Evolutionary conservation across 2,113 vertebrate species (phyloP).

Genomic region (Cebidichthys violaceus): DNA sequence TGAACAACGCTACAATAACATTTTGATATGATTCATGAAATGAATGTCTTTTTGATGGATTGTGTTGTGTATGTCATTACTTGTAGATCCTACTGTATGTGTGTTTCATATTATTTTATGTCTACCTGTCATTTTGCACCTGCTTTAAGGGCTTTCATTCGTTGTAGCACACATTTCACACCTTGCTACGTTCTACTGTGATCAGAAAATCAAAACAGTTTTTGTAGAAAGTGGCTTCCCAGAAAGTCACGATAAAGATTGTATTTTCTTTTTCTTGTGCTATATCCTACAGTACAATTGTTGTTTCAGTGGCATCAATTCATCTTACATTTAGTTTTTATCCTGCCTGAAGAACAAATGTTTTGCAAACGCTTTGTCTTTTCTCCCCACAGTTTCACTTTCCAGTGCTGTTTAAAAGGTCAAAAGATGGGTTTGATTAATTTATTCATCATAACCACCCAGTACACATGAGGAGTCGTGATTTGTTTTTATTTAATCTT

Average conservation of each 20-base stretch:
- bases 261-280: too few species aligned
- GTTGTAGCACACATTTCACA: neutral
- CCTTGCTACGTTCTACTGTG: neutral
- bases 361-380: neutral
- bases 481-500: conserved; percentile 18
- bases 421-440: conserved; percentile 51
- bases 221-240: neutral
- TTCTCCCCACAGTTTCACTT: conserved; percentile 3
- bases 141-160: neutral
- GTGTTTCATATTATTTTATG: too few species aligned
- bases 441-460: conserved; percentile 37
- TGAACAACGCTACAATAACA: too few species aligned
- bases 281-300: neutral
- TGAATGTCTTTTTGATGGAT: too few species aligned
- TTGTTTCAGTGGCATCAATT: neutral
- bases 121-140: neutral
- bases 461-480: neutral
- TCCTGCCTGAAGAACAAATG: conserved; percentile 5
- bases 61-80: too few species aligned
- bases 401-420: conserved; percentile 45
- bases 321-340: neutral
- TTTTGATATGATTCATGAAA: too few species aligned
- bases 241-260: neutral
- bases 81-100: too few species aligned
- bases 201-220: too few species aligned